phyloP scores from a whole-genome alignment of 2,888 invertebrate genomes.

The Scotopteryx bipunctaria region DNA sequence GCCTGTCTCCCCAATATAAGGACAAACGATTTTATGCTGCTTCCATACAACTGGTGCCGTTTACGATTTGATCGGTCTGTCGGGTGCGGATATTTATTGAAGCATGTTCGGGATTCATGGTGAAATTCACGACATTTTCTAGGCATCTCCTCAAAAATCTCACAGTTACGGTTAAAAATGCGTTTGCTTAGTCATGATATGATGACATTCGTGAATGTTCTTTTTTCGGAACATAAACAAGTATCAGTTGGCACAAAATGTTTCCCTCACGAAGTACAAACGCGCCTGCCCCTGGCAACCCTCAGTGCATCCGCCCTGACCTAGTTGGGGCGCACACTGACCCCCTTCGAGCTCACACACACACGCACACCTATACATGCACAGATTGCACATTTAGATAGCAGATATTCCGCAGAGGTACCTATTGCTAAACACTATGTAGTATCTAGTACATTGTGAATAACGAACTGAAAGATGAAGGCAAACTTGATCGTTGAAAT shows the following conservation, averaged over 20 bases:
- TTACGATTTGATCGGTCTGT: too few relatives aligned
- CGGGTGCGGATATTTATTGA: too few relatives aligned
- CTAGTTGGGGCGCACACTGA: slow-evolving; percentile 75
- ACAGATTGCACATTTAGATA: slow-evolving; percentile 38
- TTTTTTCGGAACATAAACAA: too few relatives aligned
- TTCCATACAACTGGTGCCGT: too few relatives aligned
- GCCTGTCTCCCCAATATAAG: too few relatives aligned
- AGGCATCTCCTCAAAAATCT: too few relatives aligned
- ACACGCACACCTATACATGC: slow-evolving; percentile 36
- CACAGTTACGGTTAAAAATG: too few relatives aligned
- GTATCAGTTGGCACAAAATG: not conserved
- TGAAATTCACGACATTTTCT: too few relatives aligned
- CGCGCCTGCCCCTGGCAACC: slow-evolving; percentile 20
- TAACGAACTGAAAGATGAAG: slow-evolving; percentile 60
- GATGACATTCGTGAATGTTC: too few relatives aligned
- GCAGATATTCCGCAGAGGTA: slow-evolving; percentile 37
- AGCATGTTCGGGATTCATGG: too few relatives aligned
- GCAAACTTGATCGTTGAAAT: slow-evolving; percentile 43
- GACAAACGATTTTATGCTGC: too few relatives aligned
- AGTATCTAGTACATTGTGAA: slow-evolving; percentile 40
- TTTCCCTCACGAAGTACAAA: not conserved
- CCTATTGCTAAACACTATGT: slow-evolving; percentile 34
- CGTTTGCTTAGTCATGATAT: too few relatives aligned
- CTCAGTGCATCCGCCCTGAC: slow-evolving; percentile 72
- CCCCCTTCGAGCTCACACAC: slow-evolving; percentile 51